Base-by-base conservation (phyloP, 1,140 invertebrate species). In the Plutomurus gul region DNA sequence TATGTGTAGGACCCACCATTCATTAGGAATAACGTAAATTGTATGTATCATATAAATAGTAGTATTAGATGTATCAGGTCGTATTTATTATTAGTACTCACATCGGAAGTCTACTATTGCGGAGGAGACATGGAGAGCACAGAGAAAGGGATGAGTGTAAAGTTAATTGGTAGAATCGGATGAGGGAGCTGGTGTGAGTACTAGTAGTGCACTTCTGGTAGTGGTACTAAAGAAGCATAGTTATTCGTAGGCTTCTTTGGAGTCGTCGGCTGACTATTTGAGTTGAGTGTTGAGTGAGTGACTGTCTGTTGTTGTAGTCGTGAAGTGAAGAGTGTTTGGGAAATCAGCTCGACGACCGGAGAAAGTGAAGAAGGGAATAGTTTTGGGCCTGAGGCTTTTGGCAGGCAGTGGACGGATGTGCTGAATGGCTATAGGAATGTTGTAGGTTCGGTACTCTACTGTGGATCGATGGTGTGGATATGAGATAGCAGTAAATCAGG, bases 401-500 rank as follows among this genome's bases (percentile, higher is more conserved):
- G 78, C 78, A 79, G 37, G 25, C 46, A 37, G 51, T 75, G 47
- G 78, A 79, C 78, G 78, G 78, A 79, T 79, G 78, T 75, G 49
- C 70, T 79, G 37, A 75, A 79, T 75, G 78, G 73, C 51, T 75
- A 65, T 65, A 65, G 56, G 56, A 65, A 65, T 65, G 51, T 20
- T 71, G 65, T 71, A 43, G 33, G 70, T 40, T 20, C 18, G 36
- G 27, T 71, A 39, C 20, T 72, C 36, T 8, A 46, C 18, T 72
- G 37, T 74, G 77, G 77, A 79, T 82, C 77, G 77, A 82, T 81
- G 71, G 75, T 78, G 78, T 78, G 80, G 76, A 82, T 82, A 83
- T 81, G 78, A 81, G 80, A 83, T 81, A 83, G 79, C 81, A 81
- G 80, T 82, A 82, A 83, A 83, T 82, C 78, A 82, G 80, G 79